Evolutionary conservation across 1,140 invertebrate species (phyloP), one percentile per base, ranked within the genome.

Genomic region (Heliothis virescens): DNA sequence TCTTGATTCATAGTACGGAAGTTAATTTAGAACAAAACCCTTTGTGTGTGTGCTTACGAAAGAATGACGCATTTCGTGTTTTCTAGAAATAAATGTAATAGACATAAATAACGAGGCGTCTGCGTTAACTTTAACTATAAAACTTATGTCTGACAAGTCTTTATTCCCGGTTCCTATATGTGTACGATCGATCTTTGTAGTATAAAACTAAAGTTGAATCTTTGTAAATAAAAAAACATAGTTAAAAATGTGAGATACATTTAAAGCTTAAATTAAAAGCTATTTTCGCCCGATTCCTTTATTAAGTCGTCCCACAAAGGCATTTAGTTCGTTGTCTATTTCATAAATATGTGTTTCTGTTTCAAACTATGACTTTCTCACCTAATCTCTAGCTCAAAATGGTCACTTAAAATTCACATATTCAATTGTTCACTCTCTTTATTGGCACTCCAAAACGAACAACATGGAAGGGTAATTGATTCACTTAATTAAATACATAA

Each of bases 1-100:
- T 60, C 72, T 74, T 60, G 41, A 74, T 60, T 60, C 72, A 60
- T 57, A 60, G 21, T 18, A 74, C 57, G 72, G 72, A 74, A 74
- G 57, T 26, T 34, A 74, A 18, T 21, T 50, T 62, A 34, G 16
- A 74, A 74, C 55, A 74, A 74, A 74, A 74, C 72, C 72, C 72
- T 74, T 74, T 74, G 72, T 26, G 18, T 13, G 13, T 47, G 13
- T 62, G 34, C 55, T 71, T 52, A 71, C 67, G 21, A 4, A 60
- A 50, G 34, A 11, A 48, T 74, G 72, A 74, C 72, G 72, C 72
- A 74, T 62, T 72, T 59, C 29, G 13, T 48, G 34, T 60, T 74
- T 60, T 47, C 72, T 74, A 60, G 41, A 74, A 74, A 59, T 67
- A 67, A 50, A 63, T 59, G 21, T 41, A 73, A 60, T 21, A 53